Conservation (phyloP, 1,140 invertebrate species). For the Arctopsyche grandis region DNA sequence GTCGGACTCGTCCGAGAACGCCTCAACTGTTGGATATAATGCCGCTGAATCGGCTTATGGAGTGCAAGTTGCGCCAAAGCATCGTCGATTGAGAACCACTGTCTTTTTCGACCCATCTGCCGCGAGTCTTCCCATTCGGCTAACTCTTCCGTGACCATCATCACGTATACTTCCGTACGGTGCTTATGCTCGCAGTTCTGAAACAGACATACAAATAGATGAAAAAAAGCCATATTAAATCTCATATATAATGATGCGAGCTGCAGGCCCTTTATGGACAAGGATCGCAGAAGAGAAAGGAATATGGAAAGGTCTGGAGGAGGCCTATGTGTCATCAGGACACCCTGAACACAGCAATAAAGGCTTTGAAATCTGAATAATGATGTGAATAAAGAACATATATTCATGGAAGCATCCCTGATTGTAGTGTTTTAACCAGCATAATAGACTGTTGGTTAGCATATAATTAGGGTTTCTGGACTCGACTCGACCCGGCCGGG, state of each 20-base stretch:
- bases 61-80: constrained; percentile 85
- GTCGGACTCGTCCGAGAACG: constrained; percentile 64
- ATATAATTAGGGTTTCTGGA: too few relatives aligned
- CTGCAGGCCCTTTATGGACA: too few relatives aligned
- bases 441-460: too few relatives aligned
- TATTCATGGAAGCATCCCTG: constrained; percentile 23
- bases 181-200: constrained; percentile 93
- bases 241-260: too few relatives aligned
- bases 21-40: constrained; percentile 79
- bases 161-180: constrained; percentile 92
- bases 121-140: constrained; percentile 95
- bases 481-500: too few relatives aligned
- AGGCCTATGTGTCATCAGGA: too few relatives aligned
- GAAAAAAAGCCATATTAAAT: background rate
- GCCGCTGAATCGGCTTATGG: constrained; percentile 90
- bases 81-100: constrained; percentile 92
- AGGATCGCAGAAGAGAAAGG: too few relatives aligned
- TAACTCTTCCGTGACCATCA: constrained; percentile 90
- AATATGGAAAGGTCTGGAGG: too few relatives aligned
- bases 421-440: too few relatives aligned
- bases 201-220: constrained; percentile 52
- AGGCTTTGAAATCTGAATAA: too few relatives aligned
- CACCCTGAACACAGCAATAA: too few relatives aligned
- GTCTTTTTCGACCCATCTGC: constrained; percentile 86
- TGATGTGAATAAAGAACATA: too few relatives aligned